These are phyloP conservation scores for Terrapene triunguis DNA, from an alignment of 2,113 vertebrate species.

Conservation along the genomic window DNA sequence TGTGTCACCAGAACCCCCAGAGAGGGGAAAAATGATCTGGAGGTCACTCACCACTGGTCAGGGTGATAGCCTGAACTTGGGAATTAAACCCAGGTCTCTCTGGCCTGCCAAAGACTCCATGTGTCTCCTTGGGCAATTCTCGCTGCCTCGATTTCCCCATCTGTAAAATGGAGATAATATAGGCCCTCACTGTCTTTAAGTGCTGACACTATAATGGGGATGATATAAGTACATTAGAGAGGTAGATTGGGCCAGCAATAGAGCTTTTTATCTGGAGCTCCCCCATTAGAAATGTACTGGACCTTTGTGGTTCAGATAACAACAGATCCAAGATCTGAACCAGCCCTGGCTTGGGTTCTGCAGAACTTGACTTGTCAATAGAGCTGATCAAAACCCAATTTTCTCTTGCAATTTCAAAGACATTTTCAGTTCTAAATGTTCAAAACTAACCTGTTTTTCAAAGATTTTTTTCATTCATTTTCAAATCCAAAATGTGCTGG, in stretches of 20 bases:
- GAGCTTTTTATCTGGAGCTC: no score
- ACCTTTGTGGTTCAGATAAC: no score
- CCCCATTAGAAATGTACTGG: no score
- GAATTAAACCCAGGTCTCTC: not conserved
- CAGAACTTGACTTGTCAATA: no score
- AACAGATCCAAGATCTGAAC: no score
- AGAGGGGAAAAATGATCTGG: not conserved
- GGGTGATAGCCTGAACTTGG: not conserved
- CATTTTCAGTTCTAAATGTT: no score
- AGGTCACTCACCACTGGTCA: not conserved
- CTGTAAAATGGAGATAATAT: not conserved
- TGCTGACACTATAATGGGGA: not conserved
- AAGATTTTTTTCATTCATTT: no score
- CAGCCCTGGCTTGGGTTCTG: no score
- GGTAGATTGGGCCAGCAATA: not conserved
- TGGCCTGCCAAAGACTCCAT: not conserved
- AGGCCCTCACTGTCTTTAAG: not conserved
- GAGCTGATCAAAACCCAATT: no score
- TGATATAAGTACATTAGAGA: not conserved
- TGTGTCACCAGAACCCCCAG: not conserved
- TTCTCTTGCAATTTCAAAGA: no score
- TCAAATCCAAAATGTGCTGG: no score
- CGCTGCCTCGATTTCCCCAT: not conserved
- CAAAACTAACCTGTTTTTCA: no score
- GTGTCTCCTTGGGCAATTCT: not conserved